Conservation (phyloP, 2,888 invertebrate genomes). For the Chorisops tibialis region DNA sequence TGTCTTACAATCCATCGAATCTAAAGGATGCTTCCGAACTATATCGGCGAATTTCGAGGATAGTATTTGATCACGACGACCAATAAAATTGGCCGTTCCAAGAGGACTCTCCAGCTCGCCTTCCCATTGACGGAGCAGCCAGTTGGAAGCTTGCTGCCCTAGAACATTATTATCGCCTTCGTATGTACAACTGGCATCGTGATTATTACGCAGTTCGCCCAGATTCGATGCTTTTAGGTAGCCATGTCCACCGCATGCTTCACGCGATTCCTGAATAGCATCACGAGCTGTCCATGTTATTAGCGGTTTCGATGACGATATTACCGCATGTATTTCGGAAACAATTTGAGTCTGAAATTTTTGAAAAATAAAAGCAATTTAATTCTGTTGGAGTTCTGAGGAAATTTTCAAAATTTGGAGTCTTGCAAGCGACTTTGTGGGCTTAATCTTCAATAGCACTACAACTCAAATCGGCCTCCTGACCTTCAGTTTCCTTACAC, state of each 20-base stretch:
- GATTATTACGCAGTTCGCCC: conserved; percentile 78
- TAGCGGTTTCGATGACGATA: conserved; percentile 63
- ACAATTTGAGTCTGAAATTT: conserved; percentile 50
- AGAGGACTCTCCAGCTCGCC: conserved; percentile 63
- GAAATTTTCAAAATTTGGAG: too few relatives aligned
- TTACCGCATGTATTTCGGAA: conserved; percentile 63
- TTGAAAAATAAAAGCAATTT: conserved; percentile 1
- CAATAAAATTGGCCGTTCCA: conserved; percentile 67
- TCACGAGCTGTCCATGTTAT: conserved; percentile 74
- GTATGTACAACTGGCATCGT: conserved; percentile 88
- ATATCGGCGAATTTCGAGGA: conserved; percentile 38
- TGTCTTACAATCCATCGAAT: conserved; percentile 45
- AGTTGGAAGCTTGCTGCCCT: conserved; percentile 86
- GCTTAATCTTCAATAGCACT: too few relatives aligned
- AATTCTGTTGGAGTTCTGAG: not conserved
- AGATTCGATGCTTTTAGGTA: conserved; percentile 73
- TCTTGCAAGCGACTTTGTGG: too few relatives aligned
- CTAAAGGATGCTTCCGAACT: conserved; percentile 34
- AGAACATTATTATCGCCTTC: conserved; percentile 94
- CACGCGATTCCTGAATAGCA: conserved; percentile 77
- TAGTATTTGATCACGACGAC: conserved; percentile 54
- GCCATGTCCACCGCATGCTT: conserved; percentile 85
- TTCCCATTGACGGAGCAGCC: conserved; percentile 69
- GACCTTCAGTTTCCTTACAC: too few relatives aligned
- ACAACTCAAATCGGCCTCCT: too few relatives aligned